phyloP scores from a whole-genome alignment of 2,113 vertebrate species.

The Illadopsis cleaveri region DNA sequence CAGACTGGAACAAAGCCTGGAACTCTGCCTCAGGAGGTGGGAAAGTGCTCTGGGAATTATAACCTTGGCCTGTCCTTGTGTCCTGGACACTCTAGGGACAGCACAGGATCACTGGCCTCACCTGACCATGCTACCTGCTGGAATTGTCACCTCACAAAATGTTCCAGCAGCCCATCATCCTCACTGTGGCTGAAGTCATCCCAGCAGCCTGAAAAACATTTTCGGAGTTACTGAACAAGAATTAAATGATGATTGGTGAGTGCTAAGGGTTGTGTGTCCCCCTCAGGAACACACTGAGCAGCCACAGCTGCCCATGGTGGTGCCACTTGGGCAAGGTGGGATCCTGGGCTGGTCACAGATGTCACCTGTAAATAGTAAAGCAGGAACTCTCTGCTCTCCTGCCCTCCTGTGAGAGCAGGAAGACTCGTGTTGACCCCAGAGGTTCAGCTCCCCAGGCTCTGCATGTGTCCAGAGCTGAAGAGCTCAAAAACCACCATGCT shows the following conservation, averaged over 20 bases:
- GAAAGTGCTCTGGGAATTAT: not conserved
- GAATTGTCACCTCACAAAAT: not conserved
- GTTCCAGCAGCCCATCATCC: not conserved
- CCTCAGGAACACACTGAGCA: not conserved
- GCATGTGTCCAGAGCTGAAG: not conserved
- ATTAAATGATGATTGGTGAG: not conserved
- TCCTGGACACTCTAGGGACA: not conserved
- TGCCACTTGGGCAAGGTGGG: not conserved
- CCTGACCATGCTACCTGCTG: no score
- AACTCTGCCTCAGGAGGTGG: not conserved
- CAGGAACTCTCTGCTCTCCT: no score
- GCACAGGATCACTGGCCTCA: not conserved
- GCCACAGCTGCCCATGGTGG: not conserved
- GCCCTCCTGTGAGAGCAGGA: no score
- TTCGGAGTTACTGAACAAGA: not conserved
- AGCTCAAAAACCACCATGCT: fast-evolving
- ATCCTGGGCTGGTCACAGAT: no score
- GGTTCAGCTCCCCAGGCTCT: no score
- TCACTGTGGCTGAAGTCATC: not conserved
- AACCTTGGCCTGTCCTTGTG: not conserved
- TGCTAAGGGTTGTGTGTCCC: not conserved
- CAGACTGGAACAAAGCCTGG: not conserved
- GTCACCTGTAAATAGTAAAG: no score
- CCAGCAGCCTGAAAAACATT: not conserved
- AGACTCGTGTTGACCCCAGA: no score